Evolutionary conservation across 2,888 invertebrate genomes (phyloP).

Genomic region (Nymphalis c-album): DNA sequence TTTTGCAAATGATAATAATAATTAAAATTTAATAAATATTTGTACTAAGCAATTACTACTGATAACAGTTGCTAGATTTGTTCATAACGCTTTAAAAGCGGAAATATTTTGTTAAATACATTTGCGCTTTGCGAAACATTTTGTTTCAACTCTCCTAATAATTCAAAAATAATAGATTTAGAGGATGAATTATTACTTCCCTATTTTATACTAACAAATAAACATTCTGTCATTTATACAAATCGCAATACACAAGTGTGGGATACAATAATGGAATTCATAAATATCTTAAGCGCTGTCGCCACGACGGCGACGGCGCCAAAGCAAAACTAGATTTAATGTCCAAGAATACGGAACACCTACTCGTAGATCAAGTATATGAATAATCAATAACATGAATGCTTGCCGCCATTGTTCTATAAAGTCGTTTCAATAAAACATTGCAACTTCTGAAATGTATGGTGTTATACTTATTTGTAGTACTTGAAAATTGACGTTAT

Average conservation of each 20-base stretch:
- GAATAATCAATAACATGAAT: conserved; percentile 2
- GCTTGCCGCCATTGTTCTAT: too few species aligned
- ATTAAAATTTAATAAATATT: too few species aligned
- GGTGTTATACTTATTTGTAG: background rate
- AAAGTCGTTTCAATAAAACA: background rate
- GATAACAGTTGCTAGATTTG: too few species aligned
- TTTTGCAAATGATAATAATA: too few species aligned
- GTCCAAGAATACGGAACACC: background rate
- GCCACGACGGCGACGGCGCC: conserved; percentile 13
- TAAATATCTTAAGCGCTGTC: background rate
- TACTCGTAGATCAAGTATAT: conserved; percentile 3
- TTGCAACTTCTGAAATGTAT: background rate
- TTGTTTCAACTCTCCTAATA: too few species aligned
- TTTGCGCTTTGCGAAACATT: too few species aligned
- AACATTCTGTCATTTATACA: background rate
- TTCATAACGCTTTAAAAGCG: too few species aligned
- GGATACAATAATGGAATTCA: conserved; percentile 5
- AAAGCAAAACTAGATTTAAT: conserved; percentile 13
- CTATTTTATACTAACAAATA: background rate
- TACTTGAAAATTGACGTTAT: background rate
- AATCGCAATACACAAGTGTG: conserved; percentile 7
- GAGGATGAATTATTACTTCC: too few species aligned
- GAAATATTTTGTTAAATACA: too few species aligned
- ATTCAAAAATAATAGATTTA: too few species aligned
- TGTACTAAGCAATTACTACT: too few species aligned